Evolutionary conservation across 2,113 vertebrate species (phyloP).

Genomic region (Furnarius figulus): DNA sequence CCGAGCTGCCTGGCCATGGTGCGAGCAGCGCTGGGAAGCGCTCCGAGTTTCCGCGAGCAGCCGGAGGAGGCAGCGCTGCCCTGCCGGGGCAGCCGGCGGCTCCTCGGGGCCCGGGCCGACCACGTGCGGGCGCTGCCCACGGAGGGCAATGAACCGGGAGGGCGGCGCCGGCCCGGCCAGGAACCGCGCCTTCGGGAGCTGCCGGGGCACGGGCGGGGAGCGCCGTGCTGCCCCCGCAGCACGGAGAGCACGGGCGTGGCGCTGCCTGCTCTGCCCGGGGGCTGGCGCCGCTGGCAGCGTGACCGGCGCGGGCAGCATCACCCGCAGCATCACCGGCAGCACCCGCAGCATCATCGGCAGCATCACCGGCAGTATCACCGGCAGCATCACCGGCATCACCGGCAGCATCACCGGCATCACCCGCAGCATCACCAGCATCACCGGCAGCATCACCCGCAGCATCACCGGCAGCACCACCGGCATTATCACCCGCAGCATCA

Average conservation of each 20-base stretch:
- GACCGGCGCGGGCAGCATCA: neutral
- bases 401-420: too few relatives aligned
- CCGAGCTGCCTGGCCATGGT: conserved; percentile 57
- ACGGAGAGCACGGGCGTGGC: neutral
- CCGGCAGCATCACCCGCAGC: neutral
- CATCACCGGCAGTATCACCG: too few relatives aligned
- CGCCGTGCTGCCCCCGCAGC: neutral
- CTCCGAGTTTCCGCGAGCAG: neutral
- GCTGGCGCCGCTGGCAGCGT: neutral
- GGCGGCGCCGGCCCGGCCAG: too few relatives aligned
- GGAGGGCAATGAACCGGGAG: too few relatives aligned
- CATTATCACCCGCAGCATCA: too few relatives aligned
- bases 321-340: too few relatives aligned
- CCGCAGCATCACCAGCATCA: too few relatives aligned
- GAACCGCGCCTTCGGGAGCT: neutral
- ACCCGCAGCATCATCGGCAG: too few relatives aligned
- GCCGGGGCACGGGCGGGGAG: neutral
- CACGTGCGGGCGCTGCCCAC: neutral
- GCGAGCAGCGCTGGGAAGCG: neutral
- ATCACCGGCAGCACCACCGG: too few relatives aligned
- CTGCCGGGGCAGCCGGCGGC: neutral
- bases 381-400: too few relatives aligned
- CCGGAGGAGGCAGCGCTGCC: neutral
- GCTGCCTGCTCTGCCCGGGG: neutral
- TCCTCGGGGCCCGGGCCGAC: neutral